Percentiles rank a stretch among this genome's conserved stretches.
phyloP scores from a whole-genome alignment of 2,113 vertebrate species.

The Montifringilla adamsi region DNA sequence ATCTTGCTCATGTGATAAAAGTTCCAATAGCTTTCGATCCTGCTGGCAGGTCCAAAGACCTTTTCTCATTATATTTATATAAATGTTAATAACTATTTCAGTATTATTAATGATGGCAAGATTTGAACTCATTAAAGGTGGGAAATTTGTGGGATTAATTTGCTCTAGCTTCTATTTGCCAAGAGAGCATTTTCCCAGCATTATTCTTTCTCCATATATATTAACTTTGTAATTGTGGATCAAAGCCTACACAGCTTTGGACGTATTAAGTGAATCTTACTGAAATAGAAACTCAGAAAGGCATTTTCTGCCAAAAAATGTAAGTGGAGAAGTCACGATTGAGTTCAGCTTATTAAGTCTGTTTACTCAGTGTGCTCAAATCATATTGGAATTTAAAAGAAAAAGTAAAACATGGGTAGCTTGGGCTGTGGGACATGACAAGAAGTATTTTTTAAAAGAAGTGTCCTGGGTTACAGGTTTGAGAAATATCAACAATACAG shows the following conservation, averaged over 20 bases:
- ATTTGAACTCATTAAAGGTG: conserved; percentile 60
- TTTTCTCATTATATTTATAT: conserved; percentile 43
- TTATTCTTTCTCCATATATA: conserved; percentile 56
- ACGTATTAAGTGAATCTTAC: conserved; percentile 55
- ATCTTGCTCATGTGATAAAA: conserved; percentile 59
- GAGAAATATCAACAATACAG: background rate
- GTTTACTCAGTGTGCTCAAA: conserved; percentile 54
- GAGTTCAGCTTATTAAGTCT: conserved; percentile 67
- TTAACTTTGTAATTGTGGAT: conserved; percentile 57
- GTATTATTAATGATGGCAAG: conserved; percentile 29
- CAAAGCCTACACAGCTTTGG: conserved; percentile 52
- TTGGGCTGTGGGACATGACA: conserved; percentile 5
- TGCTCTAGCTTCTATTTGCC: conserved; percentile 40
- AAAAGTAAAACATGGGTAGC: background rate
- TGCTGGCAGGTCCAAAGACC: background rate
- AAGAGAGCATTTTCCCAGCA: conserved; percentile 59
- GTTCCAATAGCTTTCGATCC: conserved; percentile 38
- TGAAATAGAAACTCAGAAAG: conserved; percentile 59
- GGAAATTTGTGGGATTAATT: conserved; percentile 56
- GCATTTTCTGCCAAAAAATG: conserved; percentile 64
- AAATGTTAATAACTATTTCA: conserved; percentile 35
- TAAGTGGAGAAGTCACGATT: conserved; percentile 58
- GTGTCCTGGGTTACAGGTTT: background rate
- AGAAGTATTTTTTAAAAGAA: conserved; percentile 2
- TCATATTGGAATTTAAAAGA: conserved; percentile 41